Evolutionary conservation across 2,888 invertebrate genomes (phyloP).

Genomic region (Perithous albicinctus): DNA sequence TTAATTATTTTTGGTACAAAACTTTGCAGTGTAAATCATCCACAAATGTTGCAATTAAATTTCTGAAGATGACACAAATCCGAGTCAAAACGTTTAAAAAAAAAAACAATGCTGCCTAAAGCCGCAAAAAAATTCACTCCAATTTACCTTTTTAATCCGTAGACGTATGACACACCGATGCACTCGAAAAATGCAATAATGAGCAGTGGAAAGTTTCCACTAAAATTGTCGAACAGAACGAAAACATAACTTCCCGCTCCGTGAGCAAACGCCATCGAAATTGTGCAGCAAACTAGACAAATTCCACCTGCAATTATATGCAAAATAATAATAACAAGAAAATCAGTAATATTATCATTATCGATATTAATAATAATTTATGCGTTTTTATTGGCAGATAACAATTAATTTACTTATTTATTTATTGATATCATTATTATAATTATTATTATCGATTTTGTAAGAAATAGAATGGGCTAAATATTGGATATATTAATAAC

Average conservation of each 20-base stretch:
- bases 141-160: constrained; percentile 94
- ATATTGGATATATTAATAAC: not conserved
- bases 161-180: constrained; percentile 96
- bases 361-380: not conserved
- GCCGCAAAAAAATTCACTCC: no score
- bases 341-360: no score
- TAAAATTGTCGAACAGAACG: constrained; percentile 96
- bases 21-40: no score
- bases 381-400: no score
- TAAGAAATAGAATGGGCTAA: no score
- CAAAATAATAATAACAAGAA: constrained; percentile 42
- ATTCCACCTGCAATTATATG: constrained; percentile 85
- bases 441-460: not conserved
- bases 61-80: no score
- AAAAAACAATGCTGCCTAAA: no score
- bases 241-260: constrained; percentile 98
- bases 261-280: constrained; percentile 96
- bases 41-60: no score
- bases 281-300: constrained; percentile 92
- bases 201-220: constrained; percentile 95
- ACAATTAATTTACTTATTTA: no score
- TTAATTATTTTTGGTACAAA: no score
- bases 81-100: no score
- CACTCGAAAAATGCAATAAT: constrained; percentile 98
- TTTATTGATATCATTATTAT: not conserved